Base-by-base conservation (phyloP, 2,888 invertebrate genomes). In the Cheilosia grossa region DNA sequence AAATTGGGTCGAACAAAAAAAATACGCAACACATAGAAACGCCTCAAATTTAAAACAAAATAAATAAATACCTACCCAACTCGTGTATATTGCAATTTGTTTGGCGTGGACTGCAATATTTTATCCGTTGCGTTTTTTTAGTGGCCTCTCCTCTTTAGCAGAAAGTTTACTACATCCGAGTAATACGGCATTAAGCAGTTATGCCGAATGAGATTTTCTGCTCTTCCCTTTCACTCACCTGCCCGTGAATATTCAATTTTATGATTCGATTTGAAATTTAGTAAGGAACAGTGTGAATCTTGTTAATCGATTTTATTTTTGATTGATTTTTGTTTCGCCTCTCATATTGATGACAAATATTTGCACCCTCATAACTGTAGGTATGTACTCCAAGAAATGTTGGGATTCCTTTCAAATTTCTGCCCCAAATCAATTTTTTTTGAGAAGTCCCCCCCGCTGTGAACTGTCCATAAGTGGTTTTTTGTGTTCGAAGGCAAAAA, bases 161-260 rank as follows among this genome's bases (percentile, higher is more conserved):
- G 37, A 24, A 56, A 58, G 64, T 70, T 64, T 64, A 53, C 37
- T 58, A 63, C 56, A 37, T n/a, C 42, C 51, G 69, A 63, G 51
- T 69, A 42, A 63, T 37, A 81, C 37, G 63, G 70, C 56, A 64
- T 81, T 70, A 59, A 81, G 44, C 69, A 64, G 69, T 69, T 63
- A 69, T 69, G 75, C 69, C 69, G 75, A 75, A 69, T 75, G 42
- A 64, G 59, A 47, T 63, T 69, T 33, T 53, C 47, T 54, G 54
- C 13, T 13, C 27, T 42, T 49, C 40, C 24, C 24, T 24, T 47
- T 64, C 40, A 49, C 44, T 17, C 27, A n/a, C 4, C 44, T 17
- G 33, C 30, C 3, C 21, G 27, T 54, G 47, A 44, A 47, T 54
- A 69, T 56, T 67, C n/a, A 78, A 30, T 69, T 63, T 47, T 61